Evolutionary conservation across 1,140 invertebrate genomes (phyloP).

Genomic region (Pararge aegeria): DNA sequence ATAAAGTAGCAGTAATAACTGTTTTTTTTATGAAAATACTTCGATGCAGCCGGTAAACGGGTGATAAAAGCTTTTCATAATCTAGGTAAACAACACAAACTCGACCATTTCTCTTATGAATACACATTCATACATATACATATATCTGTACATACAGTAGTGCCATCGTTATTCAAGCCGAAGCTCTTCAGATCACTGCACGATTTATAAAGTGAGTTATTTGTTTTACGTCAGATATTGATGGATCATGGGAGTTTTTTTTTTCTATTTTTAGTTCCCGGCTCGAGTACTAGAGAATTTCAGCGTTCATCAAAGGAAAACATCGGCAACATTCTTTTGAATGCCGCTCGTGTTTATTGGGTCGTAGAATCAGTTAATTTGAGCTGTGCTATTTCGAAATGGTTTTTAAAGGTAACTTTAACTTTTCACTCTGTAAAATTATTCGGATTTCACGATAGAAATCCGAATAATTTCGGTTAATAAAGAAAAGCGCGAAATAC

Average conservation of each 20-base stretch:
- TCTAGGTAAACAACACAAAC: too few species aligned
- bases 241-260: slow-evolving; percentile 58
- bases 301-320: slow-evolving; percentile 28
- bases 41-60: too few species aligned
- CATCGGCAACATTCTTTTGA: slow-evolving; percentile 15
- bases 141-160: not conserved
- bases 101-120: too few species aligned
- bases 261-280: slow-evolving; percentile 45
- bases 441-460: not conserved
- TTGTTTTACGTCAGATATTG: slow-evolving; percentile 73
- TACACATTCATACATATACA: not conserved
- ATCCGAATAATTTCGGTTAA: not conserved
- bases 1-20: too few species aligned
- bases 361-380: slow-evolving; percentile 10
- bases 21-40: too few species aligned
- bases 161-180: slow-evolving; percentile 27
- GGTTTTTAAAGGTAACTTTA: not conserved
- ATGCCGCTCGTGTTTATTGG: slow-evolving; percentile 22
- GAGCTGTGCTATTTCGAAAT: not conserved
- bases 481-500: too few species aligned
- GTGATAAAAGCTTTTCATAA: too few species aligned
- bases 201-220: slow-evolving; percentile 63
- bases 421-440: not conserved
- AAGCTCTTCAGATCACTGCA: slow-evolving; percentile 37
- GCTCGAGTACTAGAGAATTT: slow-evolving; percentile 32